Evolutionary conservation across 1,140 invertebrate genomes (phyloP).

Genomic region (Rhyzopertha dominica): DNA sequence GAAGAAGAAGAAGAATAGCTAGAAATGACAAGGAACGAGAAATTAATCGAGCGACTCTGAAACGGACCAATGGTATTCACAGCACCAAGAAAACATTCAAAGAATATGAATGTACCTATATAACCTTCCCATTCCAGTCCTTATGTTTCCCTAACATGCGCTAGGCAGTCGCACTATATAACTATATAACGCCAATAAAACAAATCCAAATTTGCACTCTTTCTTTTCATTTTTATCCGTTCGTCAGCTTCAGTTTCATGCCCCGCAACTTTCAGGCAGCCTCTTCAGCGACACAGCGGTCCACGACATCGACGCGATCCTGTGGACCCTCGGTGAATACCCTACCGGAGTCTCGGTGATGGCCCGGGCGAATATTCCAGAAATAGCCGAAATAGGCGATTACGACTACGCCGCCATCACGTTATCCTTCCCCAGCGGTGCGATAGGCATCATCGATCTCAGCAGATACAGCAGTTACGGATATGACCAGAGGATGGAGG

Average conservation of each 20-base stretch:
- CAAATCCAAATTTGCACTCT: too few species aligned
- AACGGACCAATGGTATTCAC: too few species aligned
- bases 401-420: constrained; percentile 60
- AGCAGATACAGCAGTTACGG: constrained; percentile 60
- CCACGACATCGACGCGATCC: constrained; percentile 63
- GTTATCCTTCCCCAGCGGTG: constrained; percentile 60
- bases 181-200: too few species aligned
- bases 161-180: too few species aligned
- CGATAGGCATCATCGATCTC: constrained; percentile 59
- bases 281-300: constrained; percentile 69
- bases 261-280: constrained; percentile 52
- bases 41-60: too few species aligned
- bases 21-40: too few species aligned
- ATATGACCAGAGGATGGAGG: constrained; percentile 68
- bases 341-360: constrained; percentile 54
- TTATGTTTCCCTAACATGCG: too few species aligned
- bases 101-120: too few species aligned
- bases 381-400: constrained; percentile 57
- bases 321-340: constrained; percentile 58
- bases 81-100: too few species aligned
- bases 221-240: too few species aligned
- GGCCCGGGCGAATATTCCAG: constrained; percentile 53
- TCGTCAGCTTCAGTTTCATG: not conserved
- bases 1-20: too few species aligned
- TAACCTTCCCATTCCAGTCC: too few species aligned